Percentiles rank a stretch among this genome's conserved stretches.
These are phyloP conservation scores for Danio rerio DNA, from an alignment of 2,113 vertebrate species.

Conservation along the genomic window DNA sequence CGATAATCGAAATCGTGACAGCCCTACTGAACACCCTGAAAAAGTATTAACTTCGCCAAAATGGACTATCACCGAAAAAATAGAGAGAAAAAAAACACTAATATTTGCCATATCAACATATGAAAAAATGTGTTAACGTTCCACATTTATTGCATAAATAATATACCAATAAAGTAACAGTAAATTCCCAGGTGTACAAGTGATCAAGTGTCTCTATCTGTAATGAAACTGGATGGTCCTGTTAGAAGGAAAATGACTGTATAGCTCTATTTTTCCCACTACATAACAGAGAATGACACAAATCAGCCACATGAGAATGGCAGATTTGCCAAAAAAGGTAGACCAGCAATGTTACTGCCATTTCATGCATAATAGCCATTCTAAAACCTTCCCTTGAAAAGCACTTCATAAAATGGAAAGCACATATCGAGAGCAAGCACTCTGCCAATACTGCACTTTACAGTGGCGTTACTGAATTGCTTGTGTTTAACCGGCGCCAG, in stretches of 20 bases:
- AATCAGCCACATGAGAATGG: background rate
- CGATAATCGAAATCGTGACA: no score
- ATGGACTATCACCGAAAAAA: background rate
- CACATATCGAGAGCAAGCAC: background rate
- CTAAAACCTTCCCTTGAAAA: background rate
- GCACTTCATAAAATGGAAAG: conserved; percentile 22
- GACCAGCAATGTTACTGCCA: background rate
- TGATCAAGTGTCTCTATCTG: no score
- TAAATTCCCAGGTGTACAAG: no score
- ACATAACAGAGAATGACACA: no score
- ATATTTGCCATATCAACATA: background rate
- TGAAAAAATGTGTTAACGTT: background rate
- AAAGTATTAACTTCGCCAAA: background rate
- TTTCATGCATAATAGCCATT: no score
- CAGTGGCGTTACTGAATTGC: conserved; percentile 2
- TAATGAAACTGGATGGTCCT: no score
- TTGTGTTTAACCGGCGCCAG: background rate
- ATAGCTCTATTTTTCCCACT: no score
- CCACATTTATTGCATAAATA: background rate
- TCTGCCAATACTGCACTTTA: conserved; percentile 8
- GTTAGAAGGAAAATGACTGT: no score
- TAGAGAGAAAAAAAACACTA: background rate
- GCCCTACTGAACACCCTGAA: no score
- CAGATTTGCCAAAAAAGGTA: background rate
- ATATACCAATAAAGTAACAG: no score